Evolutionary conservation across 2,113 vertebrate species (phyloP).

Genomic region (Scophthalmus maximus): DNA sequence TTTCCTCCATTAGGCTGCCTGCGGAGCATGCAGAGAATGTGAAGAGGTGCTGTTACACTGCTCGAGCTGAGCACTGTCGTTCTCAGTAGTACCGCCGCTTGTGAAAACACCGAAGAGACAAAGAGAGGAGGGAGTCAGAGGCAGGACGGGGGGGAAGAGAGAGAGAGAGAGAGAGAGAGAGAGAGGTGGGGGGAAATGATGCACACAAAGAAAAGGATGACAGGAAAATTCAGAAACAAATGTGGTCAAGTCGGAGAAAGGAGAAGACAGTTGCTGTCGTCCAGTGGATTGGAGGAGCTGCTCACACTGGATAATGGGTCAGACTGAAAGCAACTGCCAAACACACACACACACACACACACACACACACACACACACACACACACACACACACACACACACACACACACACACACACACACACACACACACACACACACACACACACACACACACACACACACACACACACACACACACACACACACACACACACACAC

Average conservation of each 20-base stretch:
- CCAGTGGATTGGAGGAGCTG: constrained; percentile 9
- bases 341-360: constrained; percentile 19
- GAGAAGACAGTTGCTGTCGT: constrained; percentile 52
- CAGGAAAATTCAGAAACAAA: constrained; percentile 53
- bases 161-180: neutral
- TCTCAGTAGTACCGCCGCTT: constrained; percentile 16
- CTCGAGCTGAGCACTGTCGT: constrained; percentile 44
- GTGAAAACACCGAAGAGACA: constrained; percentile 42
- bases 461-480: too few relatives aligned
- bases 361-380: neutral
- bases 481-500: constrained; percentile 30
- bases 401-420: too few relatives aligned
- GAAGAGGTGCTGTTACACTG: constrained; percentile 64
- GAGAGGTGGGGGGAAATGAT: neutral
- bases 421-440: constrained; percentile 35
- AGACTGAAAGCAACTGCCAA: constrained; percentile 40
- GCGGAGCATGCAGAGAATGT: constrained; percentile 72
- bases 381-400: constrained; percentile 29
- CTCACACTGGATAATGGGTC: constrained; percentile 55
- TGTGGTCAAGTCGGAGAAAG: constrained; percentile 3
- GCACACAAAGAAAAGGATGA: constrained; percentile 23
- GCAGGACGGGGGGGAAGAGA: constrained; percentile 11
- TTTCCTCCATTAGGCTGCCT: constrained; percentile 79
- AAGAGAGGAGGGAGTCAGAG: constrained; percentile 25
- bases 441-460: neutral